Base-by-base conservation (phyloP, 2,888 invertebrate genomes). In the Volucella inflata region DNA sequence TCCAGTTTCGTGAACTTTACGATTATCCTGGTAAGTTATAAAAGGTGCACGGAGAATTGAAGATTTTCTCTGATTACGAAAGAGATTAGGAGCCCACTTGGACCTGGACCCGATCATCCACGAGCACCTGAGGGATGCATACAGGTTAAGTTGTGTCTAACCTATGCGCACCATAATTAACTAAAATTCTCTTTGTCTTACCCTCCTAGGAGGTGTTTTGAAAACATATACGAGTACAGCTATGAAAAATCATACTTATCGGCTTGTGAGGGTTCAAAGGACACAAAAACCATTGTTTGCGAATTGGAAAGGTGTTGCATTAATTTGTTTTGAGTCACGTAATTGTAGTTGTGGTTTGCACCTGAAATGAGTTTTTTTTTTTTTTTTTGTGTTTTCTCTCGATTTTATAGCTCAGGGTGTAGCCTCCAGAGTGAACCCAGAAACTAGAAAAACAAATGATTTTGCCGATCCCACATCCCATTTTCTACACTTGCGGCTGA, bases 391-490 rank as follows among this genome's bases (percentile, higher is more conserved):
- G n/a, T n/a, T n/a, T n/a, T n/a, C n/a, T 64, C 17, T 72, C 38
- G 11, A 48, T 53, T 67, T 12, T 17, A 14, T 44, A 36, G 71
- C 51, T 59, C 70, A 14, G 44, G 60, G 65, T 65, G 64, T 30
- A 38, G 48, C 64, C 53, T 53, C 14, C 71, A 51, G 70, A 75
- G 72, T 65, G 65, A 17, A 78, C 62, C 67, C 48, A 40, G 38
- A 75, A 81, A 80, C 70, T 60, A 81, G 75, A 44, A 76, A 81
- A 76, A 81, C 81, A 85, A 85, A 85, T 85, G 85, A 76, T 81
- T 81, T 67, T 68, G 85, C 81, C 85, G 81, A 85, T 81, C 85
- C 85, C 85, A 85, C 75, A 76, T 81, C 81, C 62, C 76, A 85
- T 85, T 85, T 81, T 81, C 76, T 81, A 67, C 81, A 81, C 76